A percentile compares a stretch with the other conserved stretches of the same genome.
Conservation (phyloP, 1,140 invertebrate genomes). For the Cherax quadricarinatus region DNA sequence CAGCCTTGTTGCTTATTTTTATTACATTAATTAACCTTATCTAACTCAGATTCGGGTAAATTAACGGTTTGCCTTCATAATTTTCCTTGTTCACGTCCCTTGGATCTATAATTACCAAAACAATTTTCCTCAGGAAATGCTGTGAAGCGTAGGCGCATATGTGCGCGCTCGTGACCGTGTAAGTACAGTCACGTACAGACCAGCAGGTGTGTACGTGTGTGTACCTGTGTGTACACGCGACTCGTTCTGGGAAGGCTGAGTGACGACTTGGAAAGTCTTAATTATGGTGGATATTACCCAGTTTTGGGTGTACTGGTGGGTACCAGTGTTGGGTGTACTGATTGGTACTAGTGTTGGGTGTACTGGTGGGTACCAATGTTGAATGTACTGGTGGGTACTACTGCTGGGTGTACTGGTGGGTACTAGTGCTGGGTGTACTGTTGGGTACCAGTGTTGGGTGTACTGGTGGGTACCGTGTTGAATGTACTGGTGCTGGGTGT, state of each 20-base stretch:
- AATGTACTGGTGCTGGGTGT: too few species aligned
- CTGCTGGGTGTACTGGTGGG: too few species aligned
- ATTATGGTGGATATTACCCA: conserved; percentile 4
- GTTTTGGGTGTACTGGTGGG: neutral
- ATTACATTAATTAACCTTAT: conserved; percentile 56
- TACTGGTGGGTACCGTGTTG: too few species aligned
- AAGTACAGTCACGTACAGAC: neutral
- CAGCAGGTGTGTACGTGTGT: conserved; percentile 22
- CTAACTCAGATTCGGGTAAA: conserved; percentile 46
- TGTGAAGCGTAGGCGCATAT: conserved; percentile 7
- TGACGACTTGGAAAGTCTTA: conserved; percentile 41
- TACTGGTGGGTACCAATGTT: too few species aligned
- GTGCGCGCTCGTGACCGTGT: conserved; percentile 28
- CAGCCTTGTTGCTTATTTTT: conserved; percentile 23
- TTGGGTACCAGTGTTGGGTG: too few species aligned
- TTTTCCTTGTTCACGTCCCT: conserved; percentile 43
- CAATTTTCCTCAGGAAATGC: conserved; percentile 43
- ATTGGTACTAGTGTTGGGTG: too few species aligned
- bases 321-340: too few species aligned
- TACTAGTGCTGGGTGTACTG: too few species aligned
- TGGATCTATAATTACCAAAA: conserved; percentile 39
- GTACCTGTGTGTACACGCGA: conserved; percentile 8
- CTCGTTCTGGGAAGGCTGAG: neutral
- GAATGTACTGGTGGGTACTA: too few species aligned
- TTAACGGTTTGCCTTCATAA: conserved; percentile 40